These are phyloP conservation scores for Synergus umbraculus DNA, from an alignment of 2,888 invertebrate species.

Conservation along the genomic window DNA sequence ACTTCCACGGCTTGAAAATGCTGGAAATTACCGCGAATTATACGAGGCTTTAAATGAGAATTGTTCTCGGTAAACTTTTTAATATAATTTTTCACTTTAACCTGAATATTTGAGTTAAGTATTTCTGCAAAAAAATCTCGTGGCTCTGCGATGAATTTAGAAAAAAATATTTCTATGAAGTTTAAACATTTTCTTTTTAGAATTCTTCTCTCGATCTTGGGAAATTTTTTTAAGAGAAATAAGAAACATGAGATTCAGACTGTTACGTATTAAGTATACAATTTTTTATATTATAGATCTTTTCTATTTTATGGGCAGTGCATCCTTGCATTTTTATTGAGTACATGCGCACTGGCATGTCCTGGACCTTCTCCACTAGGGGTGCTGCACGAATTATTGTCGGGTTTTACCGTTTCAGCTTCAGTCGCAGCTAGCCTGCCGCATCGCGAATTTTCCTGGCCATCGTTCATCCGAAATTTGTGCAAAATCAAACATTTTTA, in stretches of 20 bases:
- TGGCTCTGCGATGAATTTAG: not conserved
- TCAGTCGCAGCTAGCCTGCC: conserved; percentile 55
- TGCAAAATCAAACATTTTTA: not conserved
- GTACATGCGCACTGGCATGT: conserved; percentile 17
- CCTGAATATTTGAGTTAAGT: not conserved
- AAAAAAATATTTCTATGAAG: no score
- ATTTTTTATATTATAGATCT: conserved; percentile 12
- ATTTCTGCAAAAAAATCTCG: not conserved
- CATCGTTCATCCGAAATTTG: not conserved
- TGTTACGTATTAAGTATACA: not conserved
- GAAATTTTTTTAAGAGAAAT: no score
- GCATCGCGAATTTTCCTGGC: conserved; percentile 51
- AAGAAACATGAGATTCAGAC: no score
- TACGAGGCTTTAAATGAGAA: not conserved
- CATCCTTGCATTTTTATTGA: conserved; percentile 31
- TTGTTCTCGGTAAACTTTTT: not conserved
- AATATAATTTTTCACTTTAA: not conserved
- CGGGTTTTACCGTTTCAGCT: conserved; percentile 44
- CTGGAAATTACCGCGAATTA: not conserved
- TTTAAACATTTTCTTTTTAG: no score
- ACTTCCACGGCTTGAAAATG: not conserved
- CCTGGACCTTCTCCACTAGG: conserved; percentile 16
- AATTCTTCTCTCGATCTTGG: no score
- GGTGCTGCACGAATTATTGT: conserved; percentile 35
- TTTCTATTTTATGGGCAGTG: conserved; percentile 17